Conservation (phyloP, 2,888 invertebrate genomes). For the Drymonia ruficornis region DNA sequence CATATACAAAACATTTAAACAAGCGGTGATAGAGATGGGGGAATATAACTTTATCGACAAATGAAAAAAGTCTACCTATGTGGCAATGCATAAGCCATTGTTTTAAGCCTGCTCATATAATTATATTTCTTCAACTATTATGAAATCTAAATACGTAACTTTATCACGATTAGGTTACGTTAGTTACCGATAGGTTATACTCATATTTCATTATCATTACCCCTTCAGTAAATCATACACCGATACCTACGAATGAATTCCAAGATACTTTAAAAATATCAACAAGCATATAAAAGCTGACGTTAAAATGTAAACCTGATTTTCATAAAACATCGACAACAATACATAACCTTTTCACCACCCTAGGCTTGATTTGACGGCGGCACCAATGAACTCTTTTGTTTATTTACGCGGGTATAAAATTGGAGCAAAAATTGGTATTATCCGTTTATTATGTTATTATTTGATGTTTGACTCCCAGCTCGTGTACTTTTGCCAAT, state of each 20-base stretch:
- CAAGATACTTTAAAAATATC: too few species aligned
- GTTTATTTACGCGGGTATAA: constrained; percentile 50
- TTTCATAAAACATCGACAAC: constrained; percentile 28
- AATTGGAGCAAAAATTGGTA: constrained; percentile 49
- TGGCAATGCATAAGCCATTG: too few species aligned
- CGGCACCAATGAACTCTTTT: constrained; percentile 39
- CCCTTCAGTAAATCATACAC: too few species aligned
- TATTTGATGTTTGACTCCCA: constrained; percentile 47
- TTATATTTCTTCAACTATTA: too few species aligned
- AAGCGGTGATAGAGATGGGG: constrained; percentile 23
- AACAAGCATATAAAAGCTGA: background rate
- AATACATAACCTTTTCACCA: constrained; percentile 21
- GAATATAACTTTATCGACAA: constrained; percentile 14
- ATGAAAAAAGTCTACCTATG: too few species aligned
- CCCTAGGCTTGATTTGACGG: constrained; percentile 36
- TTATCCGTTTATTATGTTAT: constrained; percentile 48
- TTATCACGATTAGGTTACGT: too few species aligned
- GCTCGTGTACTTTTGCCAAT: constrained; percentile 33
- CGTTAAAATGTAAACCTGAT: background rate
- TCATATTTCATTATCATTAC: too few species aligned
- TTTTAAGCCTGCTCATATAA: too few species aligned
- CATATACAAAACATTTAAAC: constrained; percentile 42
- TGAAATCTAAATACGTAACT: too few species aligned
- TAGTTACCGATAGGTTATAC: background rate
- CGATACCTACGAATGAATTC: too few species aligned